A percentile compares a stretch with the other conserved stretches of the same genome.
Conservation (phyloP, 2,888 invertebrate species). For the Leucophora obtusa region DNA sequence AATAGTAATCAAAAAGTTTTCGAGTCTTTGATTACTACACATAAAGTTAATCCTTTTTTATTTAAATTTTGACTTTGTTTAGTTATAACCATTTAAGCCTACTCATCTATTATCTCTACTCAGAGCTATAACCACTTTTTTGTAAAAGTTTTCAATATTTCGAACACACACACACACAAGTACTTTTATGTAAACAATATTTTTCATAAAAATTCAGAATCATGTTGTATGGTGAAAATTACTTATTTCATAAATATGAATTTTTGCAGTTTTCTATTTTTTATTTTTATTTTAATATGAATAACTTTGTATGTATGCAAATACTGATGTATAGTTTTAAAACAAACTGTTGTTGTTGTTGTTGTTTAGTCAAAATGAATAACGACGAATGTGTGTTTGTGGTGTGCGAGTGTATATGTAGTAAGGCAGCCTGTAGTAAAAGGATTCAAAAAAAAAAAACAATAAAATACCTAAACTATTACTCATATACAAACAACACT, state of each 20-base stretch:
- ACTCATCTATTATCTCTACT: no score
- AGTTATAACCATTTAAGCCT: no score
- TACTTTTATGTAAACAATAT: not conserved
- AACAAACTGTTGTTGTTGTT: conserved; percentile 11
- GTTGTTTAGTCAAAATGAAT: conserved; percentile 17
- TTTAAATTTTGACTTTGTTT: no score
- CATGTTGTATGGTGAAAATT: conserved; percentile 52
- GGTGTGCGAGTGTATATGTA: no score
- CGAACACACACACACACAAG: not conserved
- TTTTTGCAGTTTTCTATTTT: not conserved
- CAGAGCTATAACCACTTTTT: no score
- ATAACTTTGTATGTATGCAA: conserved; percentile 21
- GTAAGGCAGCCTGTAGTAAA: no score
- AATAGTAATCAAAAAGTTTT: no score
- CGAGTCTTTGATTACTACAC: no score
- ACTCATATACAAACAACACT: conserved; percentile 23
- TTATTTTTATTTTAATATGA: conserved; percentile 1
- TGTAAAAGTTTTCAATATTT: not conserved
- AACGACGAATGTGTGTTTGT: conserved; percentile 19
- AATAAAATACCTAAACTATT: conserved; percentile 25
- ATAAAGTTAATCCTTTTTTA: no score
- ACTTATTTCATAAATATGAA: conserved; percentile 30
- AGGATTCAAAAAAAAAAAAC: not conserved
- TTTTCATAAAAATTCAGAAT: conserved; percentile 47
- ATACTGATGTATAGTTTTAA: conserved; percentile 27